Evolutionary conservation across 2,888 invertebrate species (phyloP), one percentile per base, ranked within the genome.

Genomic region (Lochmaea capreae): DNA sequence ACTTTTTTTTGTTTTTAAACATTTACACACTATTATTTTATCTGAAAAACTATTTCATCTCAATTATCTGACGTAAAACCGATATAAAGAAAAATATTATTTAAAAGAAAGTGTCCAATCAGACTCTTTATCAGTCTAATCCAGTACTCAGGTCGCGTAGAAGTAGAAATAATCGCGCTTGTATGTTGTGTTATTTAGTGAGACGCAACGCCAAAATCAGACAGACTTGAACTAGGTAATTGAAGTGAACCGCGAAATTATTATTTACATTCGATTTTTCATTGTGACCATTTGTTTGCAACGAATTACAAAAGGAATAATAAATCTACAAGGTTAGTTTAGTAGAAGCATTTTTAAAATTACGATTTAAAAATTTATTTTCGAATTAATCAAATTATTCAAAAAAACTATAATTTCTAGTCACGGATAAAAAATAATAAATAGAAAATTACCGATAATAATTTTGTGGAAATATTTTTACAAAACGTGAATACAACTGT

Each of bases 41-140:
- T 46, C 14, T 46, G 18, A 3, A 52, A 61, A 33, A 61, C n/a
- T 61, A 61, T 33, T 61, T 33, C n/a, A 61, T 61, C 61, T 61
- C 39, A 33, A 33, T 33, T 9, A n/a, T 39, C 39, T 39, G 61
- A 61, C 61, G 61, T 61, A 26, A 58, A 59, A 59, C 9, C 26
- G 9, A 59, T n/a, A 33, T 59, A 26, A 61, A 61, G 61, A 61
- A 61, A 61, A 59, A 59, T 59, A 61, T 26, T 33, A 59, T 39
- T 61, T 61, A 61, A 39, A 61, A 61, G 61, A 39, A 61, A 61
- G 61, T 61, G n/a, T 61, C 61, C n/a, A 39, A 61, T 61, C 61
- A 33, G 33, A 61, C 33, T 39, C 61, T 61, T 61, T 61, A 61
- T 61, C 61, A 61, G 61, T 61, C 61, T 61, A 61, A 61, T 61